These are phyloP conservation scores for Acheta domesticus DNA, from an alignment of 2,888 invertebrate genomes.

Conservation along the genomic window DNA sequence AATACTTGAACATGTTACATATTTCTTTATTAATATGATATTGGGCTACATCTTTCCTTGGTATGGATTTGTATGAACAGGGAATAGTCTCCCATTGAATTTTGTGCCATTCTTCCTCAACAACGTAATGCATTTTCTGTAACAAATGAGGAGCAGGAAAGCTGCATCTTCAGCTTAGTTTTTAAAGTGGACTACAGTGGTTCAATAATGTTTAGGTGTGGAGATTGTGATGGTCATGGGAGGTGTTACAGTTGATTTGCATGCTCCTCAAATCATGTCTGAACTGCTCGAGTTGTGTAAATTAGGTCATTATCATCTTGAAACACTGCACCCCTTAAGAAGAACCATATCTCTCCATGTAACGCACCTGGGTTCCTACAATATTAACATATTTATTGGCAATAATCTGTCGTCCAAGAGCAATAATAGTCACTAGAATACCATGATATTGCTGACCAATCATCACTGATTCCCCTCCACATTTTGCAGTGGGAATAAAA, in stretches of 20 bases:
- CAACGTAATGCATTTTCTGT: not conserved
- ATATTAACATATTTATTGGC: not conserved
- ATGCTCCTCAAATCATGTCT: not conserved
- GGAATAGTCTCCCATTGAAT: not conserved
- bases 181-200: not conserved
- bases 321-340: not conserved
- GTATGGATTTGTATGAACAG: not conserved
- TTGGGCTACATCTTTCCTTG: not conserved
- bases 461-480: not conserved
- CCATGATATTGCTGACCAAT: slow-evolving; percentile 18
- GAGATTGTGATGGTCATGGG: not conserved
- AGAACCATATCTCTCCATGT: not conserved
- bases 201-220: too few species aligned
- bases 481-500: not conserved
- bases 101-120: not conserved
- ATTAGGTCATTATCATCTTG: slow-evolving; percentile 12
- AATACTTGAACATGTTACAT: not conserved
- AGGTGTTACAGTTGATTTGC: not conserved
- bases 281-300: not conserved
- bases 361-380: not conserved
- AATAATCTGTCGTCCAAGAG: not conserved
- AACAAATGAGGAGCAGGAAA: not conserved
- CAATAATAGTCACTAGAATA: slow-evolving; percentile 4
- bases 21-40: not conserved
- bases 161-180: not conserved